These are phyloP conservation scores for Zoanthus solanderi DNA, from an alignment of 92 coral and sea anemone genomes.

Conservation along the genomic window DNA sequence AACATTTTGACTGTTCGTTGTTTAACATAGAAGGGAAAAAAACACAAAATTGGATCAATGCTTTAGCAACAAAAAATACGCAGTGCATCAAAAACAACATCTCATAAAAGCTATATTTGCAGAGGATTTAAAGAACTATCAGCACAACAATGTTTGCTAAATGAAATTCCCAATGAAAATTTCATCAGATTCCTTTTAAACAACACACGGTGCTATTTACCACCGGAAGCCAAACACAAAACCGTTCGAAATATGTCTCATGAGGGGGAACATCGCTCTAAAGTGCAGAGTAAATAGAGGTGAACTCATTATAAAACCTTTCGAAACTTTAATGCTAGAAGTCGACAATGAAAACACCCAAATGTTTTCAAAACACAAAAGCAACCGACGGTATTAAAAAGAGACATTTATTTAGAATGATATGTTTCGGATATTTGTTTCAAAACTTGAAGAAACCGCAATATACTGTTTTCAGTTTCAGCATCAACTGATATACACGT, in stretches of 20 bases:
- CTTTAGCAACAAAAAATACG: conserved; percentile 24
- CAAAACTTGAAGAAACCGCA: not conserved
- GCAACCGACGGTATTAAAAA: conserved; percentile 19
- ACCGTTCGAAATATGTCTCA: conserved; percentile 28
- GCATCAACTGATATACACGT: conserved; percentile 17
- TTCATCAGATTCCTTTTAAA: conserved; percentile 41
- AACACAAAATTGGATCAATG: conserved; percentile 20
- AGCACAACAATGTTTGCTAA: conserved; percentile 26
- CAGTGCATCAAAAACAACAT: not conserved
- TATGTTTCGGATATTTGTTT: not conserved
- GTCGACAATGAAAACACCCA: conserved; percentile 32
- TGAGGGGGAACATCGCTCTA: not conserved
- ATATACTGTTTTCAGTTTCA: not conserved
- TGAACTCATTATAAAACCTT: conserved; percentile 31
- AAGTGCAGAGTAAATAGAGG: conserved; percentile 33
- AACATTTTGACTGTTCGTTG: conserved; percentile 5
- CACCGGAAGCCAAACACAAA: conserved; percentile 32
- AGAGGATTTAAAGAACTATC: conserved; percentile 22
- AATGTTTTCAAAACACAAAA: conserved; percentile 43
- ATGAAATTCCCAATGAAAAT: conserved; percentile 50
- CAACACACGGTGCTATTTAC: conserved; percentile 48
- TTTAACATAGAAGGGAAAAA: conserved; percentile 2
- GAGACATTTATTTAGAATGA: not conserved
- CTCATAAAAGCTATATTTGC: conserved; percentile 25
- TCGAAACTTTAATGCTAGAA: conserved; percentile 15